These are phyloP conservation scores for Stomatorhinus ivindoensis DNA, from an alignment of 2,113 vertebrate genomes.

Conservation along the genomic window DNA sequence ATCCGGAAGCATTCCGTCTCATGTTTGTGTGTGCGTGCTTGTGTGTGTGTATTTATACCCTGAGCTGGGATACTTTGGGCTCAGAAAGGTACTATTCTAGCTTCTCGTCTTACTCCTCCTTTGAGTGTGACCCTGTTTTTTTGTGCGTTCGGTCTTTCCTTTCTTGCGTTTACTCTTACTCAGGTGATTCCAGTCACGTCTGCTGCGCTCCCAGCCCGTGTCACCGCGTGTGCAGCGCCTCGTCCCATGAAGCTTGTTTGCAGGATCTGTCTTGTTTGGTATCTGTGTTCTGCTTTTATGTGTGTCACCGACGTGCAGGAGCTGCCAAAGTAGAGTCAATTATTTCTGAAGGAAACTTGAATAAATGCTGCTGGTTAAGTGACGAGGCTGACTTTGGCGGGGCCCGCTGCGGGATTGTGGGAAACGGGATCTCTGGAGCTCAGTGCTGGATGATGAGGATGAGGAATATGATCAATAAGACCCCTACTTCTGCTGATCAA, in stretches of 20 bases:
- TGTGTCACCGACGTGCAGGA: conserved; percentile 9
- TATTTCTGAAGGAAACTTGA: conserved; percentile 24
- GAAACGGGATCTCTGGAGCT: background rate
- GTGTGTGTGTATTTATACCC: background rate
- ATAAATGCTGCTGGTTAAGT: background rate
- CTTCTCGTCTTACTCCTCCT: background rate
- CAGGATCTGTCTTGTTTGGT: conserved; percentile 21
- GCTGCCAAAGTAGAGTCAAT: conserved; percentile 25
- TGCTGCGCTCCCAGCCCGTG: background rate
- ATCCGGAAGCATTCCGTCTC: background rate
- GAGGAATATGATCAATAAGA: conserved; percentile 6
- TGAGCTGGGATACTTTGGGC: background rate
- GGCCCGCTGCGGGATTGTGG: conserved; percentile 5
- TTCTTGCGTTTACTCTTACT: background rate
- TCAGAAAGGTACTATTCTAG: background rate
- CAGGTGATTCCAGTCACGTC: conserved; percentile 8
- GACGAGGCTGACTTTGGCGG: background rate
- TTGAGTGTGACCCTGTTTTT: conserved; percentile 14
- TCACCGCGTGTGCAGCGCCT: background rate
- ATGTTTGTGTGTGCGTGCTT: background rate
- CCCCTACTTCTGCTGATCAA: background rate
- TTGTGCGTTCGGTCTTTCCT: background rate
- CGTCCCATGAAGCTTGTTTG: conserved; percentile 11
- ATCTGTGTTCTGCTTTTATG: conserved; percentile 19
- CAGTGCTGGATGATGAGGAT: background rate